Conservation (phyloP, 1,140 invertebrate species). For the Geopemphigus sp. region DNA sequence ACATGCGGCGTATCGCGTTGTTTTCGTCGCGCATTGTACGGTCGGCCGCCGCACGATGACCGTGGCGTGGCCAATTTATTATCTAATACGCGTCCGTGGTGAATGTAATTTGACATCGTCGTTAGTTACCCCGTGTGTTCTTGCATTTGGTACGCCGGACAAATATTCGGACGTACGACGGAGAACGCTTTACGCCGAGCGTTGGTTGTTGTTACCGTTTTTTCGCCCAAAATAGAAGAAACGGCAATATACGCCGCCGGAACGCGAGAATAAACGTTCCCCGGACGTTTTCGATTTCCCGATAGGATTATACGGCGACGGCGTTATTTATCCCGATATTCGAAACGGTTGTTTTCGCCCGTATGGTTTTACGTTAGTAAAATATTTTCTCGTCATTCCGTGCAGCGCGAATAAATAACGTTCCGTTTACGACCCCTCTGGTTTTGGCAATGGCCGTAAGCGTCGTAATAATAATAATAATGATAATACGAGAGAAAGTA, state of each 20-base stretch:
- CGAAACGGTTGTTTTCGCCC: no score
- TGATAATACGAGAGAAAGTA: constrained; percentile 29
- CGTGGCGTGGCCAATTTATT: background rate
- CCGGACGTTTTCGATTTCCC: no score
- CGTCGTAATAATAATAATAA: no score
- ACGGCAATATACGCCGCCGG: no score
- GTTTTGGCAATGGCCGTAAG: background rate
- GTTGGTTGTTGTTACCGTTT: no score
- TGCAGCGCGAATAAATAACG: background rate
- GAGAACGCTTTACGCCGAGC: background rate
- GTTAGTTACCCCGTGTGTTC: no score
- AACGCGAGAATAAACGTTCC: no score
- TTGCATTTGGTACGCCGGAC: background rate
- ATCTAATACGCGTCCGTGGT: constrained; percentile 8
- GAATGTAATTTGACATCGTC: constrained; percentile 37
- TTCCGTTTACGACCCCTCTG: background rate
- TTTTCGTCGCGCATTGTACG: background rate
- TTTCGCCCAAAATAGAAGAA: background rate
- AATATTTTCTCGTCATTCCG: background rate
- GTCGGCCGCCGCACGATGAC: background rate
- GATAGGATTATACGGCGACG: no score
- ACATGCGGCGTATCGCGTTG: background rate
- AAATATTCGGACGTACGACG: background rate
- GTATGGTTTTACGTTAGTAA: background rate
- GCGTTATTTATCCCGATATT: no score